Evolutionary conservation across 2,888 invertebrate species (phyloP).

Genomic region (Colostygia pectinataria): DNA sequence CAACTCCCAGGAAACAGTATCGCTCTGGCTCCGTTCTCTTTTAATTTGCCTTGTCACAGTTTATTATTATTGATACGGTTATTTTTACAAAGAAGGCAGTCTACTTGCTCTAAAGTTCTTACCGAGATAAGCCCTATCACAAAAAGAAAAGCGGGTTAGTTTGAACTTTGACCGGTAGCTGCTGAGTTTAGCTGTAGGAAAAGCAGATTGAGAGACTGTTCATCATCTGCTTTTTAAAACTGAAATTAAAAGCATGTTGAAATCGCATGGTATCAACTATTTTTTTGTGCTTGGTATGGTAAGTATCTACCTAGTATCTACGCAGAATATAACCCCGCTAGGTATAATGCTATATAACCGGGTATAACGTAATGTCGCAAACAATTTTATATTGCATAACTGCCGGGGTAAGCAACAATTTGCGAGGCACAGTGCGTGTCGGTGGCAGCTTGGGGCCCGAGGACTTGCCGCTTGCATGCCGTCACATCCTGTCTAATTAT

Average conservation of each 20-base stretch:
- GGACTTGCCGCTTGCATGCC: constrained; percentile 13
- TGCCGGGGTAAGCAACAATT: constrained; percentile 58
- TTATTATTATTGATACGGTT: too few relatives aligned
- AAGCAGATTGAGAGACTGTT: not conserved
- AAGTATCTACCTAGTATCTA: constrained; percentile 11
- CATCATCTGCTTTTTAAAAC: not conserved
- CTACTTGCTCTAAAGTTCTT: too few relatives aligned
- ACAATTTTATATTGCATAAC: constrained; percentile 74
- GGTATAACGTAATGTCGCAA: constrained; percentile 54
- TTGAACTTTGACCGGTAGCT: too few relatives aligned
- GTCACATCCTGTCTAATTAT: constrained; percentile 23
- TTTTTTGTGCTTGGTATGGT: too few relatives aligned
- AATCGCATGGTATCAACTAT: constrained; percentile 2
- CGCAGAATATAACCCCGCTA: constrained; percentile 20
- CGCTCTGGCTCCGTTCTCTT: not conserved
- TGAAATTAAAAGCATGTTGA: constrained; percentile 1
- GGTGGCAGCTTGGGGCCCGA: constrained; percentile 39
- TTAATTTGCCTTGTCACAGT: too few relatives aligned
- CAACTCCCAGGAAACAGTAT: constrained; percentile 50
- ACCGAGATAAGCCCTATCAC: too few relatives aligned
- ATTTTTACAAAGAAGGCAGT: too few relatives aligned
- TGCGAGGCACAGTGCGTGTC: constrained; percentile 73
- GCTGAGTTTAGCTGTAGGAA: too few relatives aligned
- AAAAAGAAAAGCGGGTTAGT: too few relatives aligned
- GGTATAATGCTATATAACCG: too few relatives aligned